Percentiles rank a stretch among this genome's conserved stretches.
Conservation (phyloP, 2,113 vertebrate genomes). For the Arothron firmamentum region DNA sequence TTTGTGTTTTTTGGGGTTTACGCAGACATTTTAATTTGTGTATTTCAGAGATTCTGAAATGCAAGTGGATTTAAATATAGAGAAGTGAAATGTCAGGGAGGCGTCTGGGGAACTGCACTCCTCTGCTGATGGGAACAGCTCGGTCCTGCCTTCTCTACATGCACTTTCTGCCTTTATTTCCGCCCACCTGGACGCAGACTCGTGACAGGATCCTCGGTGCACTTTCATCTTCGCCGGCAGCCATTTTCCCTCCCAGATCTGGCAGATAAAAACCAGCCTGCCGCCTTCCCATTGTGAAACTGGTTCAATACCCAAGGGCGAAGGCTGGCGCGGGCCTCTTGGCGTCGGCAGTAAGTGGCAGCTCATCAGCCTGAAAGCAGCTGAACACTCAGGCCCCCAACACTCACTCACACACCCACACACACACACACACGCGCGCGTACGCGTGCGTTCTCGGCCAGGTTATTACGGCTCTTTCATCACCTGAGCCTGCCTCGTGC, state of each 20-base stretch:
- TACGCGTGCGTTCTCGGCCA: slow-evolving; percentile 42
- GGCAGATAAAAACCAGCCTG: slow-evolving; percentile 28
- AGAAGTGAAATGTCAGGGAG: too few species aligned
- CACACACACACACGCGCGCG: slow-evolving; percentile 52
- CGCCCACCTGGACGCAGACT: slow-evolving; percentile 14
- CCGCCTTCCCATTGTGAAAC: slow-evolving; percentile 17
- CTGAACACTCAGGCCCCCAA: slow-evolving; percentile 47
- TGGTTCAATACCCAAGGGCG: slow-evolving; percentile 6
- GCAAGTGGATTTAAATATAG: too few species aligned
- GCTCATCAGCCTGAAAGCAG: slow-evolving; percentile 44
- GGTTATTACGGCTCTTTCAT: slow-evolving; percentile 71
- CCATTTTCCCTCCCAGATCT: slow-evolving; percentile 30
- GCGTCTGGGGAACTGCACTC: too few species aligned
- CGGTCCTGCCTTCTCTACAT: too few species aligned
- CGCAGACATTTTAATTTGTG: too few species aligned
- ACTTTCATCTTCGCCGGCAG: slow-evolving; percentile 10
- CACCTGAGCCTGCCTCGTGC: slow-evolving; percentile 42
- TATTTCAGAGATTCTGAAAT: too few species aligned
- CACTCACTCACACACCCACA: slow-evolving; percentile 24
- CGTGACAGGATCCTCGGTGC: slow-evolving; percentile 15
- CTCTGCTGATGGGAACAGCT: too few species aligned
- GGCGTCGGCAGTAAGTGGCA: slow-evolving; percentile 24
- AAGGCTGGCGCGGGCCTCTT: slow-evolving; percentile 19
- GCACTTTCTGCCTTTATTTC: background rate
- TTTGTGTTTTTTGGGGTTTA: too few species aligned